These are phyloP conservation scores for Paralichthys olivaceus DNA, from an alignment of 2,113 vertebrate genomes.

Conservation along the genomic window DNA sequence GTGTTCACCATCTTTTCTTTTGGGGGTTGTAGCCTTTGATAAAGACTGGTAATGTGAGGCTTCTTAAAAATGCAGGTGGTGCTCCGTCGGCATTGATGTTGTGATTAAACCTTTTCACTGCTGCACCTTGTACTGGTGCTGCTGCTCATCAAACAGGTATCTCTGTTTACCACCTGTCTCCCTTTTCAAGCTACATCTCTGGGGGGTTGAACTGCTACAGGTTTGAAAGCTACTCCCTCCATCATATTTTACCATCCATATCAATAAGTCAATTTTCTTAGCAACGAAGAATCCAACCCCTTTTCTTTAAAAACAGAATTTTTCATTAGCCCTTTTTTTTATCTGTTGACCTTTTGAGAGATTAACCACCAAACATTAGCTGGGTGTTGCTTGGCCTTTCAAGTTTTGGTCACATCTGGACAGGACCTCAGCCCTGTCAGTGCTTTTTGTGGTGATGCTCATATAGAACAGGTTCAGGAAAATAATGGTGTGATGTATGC, in stretches of 20 bases:
- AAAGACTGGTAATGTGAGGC: neutral
- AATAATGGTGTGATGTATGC: constrained; percentile 21
- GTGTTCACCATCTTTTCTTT: neutral
- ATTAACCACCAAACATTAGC: constrained; percentile 38
- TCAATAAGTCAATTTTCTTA: constrained; percentile 52
- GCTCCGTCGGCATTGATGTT: constrained; percentile 1
- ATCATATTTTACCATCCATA: constrained; percentile 45
- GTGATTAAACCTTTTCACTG: constrained; percentile 4
- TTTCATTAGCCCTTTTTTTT: constrained; percentile 36
- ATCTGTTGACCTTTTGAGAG: constrained; percentile 60
- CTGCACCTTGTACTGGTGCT: constrained; percentile 1
- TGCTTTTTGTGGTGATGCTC: neutral
- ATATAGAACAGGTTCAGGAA: neutral
- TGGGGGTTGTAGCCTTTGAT: constrained; percentile 6
- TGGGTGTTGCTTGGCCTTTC: constrained; percentile 29
- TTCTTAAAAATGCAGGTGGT: constrained; percentile 34
- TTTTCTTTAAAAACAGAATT: constrained; percentile 41
- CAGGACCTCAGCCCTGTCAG: neutral
- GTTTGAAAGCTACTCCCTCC: constrained; percentile 29
- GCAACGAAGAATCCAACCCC: constrained; percentile 42
- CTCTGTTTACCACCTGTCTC: neutral
- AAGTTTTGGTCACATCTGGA: constrained; percentile 12
- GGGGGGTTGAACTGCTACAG: constrained; percentile 8
- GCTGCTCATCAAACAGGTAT: constrained; percentile 23
- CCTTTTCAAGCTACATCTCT: constrained; percentile 15